Evolutionary conservation across 2,888 invertebrate species (phyloP), one percentile per base, ranked within the genome.

Genomic region (Pachliopta kotzebuea): DNA sequence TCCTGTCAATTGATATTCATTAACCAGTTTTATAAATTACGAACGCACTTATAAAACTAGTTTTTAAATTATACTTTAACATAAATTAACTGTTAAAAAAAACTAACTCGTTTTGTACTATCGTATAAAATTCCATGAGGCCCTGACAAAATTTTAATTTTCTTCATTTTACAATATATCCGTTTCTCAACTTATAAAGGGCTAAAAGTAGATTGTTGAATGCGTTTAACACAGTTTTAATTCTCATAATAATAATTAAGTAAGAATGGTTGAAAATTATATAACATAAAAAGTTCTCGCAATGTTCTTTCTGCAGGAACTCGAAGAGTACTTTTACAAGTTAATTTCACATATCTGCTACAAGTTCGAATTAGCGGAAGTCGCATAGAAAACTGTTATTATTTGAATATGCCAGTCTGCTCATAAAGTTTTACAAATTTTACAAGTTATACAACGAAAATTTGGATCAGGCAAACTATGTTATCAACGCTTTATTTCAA

Each of bases 1-100:
- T 52, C 75, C 79, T 80, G 72, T 23, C 11, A 58, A 53, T 50
- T 29, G 24, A 56, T 50, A 56, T 56, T 17, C 20, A 49, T 26
- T 56, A 60, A 60, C 60, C 31, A n/a, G 60, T 60, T 37, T 53
- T 24, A 50, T 50, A 11, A 6, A 54, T 42, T 49, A 20, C 21
- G 21, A 21, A 14, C 42, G 55, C 24, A 26, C 61, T 61, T 45
- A 54, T 55, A 55, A 26, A 55, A 61, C 61, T 49, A 29, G 61
- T 61, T 61, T 60, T 42, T 50, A 62, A 56, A 60, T 14, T 52
- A 52, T 52, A 4, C 50, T 21, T 20, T 23, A 9, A 4, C 7
- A 14, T 23, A 21, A 52, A 9, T n/a, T 18, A 45, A n/a, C 21
- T 52, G 20, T 52, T 52, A 4, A 52, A 52, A n/a, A 52, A 52